Percentiles rank a stretch among this genome's conserved stretches.
These are phyloP conservation scores for Alentia gelatinosa DNA, from an alignment of 2,888 invertebrate species.

Conservation along the genomic window DNA sequence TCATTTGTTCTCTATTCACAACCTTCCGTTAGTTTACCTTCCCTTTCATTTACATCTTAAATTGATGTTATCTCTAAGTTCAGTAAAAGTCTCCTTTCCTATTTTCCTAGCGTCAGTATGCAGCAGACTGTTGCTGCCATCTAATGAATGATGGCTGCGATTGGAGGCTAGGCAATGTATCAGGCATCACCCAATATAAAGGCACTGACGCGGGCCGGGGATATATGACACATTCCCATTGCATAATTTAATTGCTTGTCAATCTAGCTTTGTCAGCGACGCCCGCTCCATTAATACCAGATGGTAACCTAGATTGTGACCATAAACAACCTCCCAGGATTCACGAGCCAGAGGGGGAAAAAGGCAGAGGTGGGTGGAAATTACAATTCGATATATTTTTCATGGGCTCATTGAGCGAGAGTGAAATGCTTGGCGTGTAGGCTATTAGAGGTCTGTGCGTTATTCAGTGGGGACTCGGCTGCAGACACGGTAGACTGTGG, in stretches of 20 bases:
- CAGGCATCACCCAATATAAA: neutral
- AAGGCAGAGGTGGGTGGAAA: neutral
- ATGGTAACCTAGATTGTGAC: slow-evolving; percentile 37
- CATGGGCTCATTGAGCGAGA: neutral
- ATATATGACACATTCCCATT: slow-evolving; percentile 39
- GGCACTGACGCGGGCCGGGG: neutral
- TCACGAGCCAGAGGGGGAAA: neutral
- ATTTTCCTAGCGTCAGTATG: no score
- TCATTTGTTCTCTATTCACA: no score
- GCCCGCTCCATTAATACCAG: slow-evolving; percentile 29
- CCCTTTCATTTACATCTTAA: no score
- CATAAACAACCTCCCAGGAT: neutral
- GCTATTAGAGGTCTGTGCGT: neutral
- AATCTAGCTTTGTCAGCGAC: slow-evolving; percentile 38
- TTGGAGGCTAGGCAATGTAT: neutral
- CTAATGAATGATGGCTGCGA: neutral
- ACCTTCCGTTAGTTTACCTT: no score
- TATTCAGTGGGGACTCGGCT: neutral
- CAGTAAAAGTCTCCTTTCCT: no score
- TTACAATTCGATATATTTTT: slow-evolving; percentile 15
- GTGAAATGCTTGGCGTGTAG: neutral
- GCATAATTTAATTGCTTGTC: slow-evolving; percentile 51
- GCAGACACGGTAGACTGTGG: neutral
- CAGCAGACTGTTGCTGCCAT: no score
- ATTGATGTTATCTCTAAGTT: no score